A percentile compares a stretch with the other conserved stretches of the same genome.
Conservation (phyloP, 35 echinoderm and acorn worm species). For the Ophioderma brevispina region DNA sequence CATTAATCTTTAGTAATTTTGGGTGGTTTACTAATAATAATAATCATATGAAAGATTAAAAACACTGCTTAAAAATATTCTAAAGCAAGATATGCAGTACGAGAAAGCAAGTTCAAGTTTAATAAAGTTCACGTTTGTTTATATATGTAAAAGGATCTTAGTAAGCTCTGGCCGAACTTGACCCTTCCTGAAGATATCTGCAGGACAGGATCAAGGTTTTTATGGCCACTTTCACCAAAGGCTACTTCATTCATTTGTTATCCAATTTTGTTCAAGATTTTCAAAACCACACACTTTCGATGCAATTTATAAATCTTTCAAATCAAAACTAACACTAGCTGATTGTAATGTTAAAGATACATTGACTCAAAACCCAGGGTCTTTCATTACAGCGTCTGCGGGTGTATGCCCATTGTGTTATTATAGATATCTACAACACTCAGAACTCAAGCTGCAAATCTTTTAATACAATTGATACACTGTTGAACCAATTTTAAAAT, state of each 20-base stretch:
- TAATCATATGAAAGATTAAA: too few relatives aligned
- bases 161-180: background rate
- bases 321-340: background rate
- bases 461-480: too few relatives aligned
- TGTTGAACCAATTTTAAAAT: too few relatives aligned
- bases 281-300: background rate
- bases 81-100: too few relatives aligned
- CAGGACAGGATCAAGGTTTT: background rate
- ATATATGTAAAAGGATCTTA: background rate
- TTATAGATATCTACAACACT: too few relatives aligned
- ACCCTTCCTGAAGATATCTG: background rate
- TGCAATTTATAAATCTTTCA: background rate
- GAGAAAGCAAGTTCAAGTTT: too few relatives aligned
- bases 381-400: background rate
- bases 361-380: background rate
- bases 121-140: constrained; percentile 6
- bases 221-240: background rate
- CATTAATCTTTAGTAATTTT: too few relatives aligned
- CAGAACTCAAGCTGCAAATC: too few relatives aligned
- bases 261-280: background rate
- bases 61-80: too few relatives aligned
- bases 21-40: too few relatives aligned
- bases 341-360: background rate
- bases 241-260: background rate
- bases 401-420: background rate